Percentiles rank a stretch among this genome's conserved stretches.
Evolutionary conservation across 2,113 vertebrate species (phyloP).

Genomic region (Pseudopodoces humilis): DNA sequence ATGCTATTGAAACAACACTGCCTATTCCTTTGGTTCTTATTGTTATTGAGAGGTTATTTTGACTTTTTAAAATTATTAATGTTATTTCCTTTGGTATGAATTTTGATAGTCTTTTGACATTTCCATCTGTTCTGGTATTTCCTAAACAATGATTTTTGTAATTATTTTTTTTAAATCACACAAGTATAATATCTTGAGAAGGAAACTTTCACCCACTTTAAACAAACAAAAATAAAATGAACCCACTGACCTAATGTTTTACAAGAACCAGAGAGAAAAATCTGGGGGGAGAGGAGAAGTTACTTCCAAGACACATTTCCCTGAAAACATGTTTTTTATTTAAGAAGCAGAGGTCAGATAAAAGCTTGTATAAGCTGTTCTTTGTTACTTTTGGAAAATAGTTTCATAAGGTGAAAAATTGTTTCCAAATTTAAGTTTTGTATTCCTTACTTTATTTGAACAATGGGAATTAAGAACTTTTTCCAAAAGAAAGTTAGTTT

Average conservation of each 20-base stretch:
- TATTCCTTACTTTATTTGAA: constrained; percentile 64
- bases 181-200: constrained; percentile 26
- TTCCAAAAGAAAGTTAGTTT: constrained; percentile 64
- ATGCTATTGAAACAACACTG: not conserved
- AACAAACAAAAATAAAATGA: constrained; percentile 42
- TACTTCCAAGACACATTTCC: constrained; percentile 68
- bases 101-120: constrained; percentile 51
- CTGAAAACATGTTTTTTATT: constrained; percentile 75
- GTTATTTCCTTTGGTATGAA: constrained; percentile 11
- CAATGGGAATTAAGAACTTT: constrained; percentile 44
- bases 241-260: constrained; percentile 65
- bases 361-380: constrained; percentile 64
- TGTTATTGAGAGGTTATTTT: constrained; percentile 11
- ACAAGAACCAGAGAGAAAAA: constrained; percentile 56
- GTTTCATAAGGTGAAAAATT: constrained; percentile 69
- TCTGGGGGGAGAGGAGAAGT: not conserved
- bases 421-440: constrained; percentile 69
- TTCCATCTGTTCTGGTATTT: constrained; percentile 22
- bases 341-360: constrained; percentile 69
- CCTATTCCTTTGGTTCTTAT: constrained; percentile 20
- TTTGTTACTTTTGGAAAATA: constrained; percentile 72
- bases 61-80: not conserved
- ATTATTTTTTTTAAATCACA: not conserved
- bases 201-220: constrained; percentile 54
- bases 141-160: constrained; percentile 40